Conservation (phyloP, 2,797 vertebrate species). For the Percopsis omiscomaycus region DNA sequence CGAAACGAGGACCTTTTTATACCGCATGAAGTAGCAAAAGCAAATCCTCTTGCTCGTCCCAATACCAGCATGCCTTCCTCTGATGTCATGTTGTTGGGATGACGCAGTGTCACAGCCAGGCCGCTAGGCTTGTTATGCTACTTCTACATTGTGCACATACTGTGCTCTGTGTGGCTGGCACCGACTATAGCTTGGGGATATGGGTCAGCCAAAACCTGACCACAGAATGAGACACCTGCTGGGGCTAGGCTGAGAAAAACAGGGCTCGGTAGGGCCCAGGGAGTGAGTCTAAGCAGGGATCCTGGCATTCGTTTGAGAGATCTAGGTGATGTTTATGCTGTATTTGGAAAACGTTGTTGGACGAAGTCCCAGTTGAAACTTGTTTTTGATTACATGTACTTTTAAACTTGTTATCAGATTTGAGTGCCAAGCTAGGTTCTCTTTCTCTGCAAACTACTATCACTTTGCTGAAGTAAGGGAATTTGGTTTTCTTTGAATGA, state of each 20-base stretch:
- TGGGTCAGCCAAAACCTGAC: conserved; percentile 74
- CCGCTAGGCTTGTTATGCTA: conserved; percentile 57
- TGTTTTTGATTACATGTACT: neutral
- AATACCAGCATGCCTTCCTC: conserved; percentile 15
- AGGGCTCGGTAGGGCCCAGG: conserved; percentile 10
- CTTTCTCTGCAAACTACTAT: conserved; percentile 7
- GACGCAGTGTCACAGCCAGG: conserved; percentile 7
- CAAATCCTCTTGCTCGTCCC: no score
- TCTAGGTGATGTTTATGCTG: conserved; percentile 32
- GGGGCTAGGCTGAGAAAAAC: conserved; percentile 61
- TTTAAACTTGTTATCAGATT: conserved; percentile 31
- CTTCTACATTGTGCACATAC: conserved; percentile 70
- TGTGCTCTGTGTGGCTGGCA: conserved; percentile 69
- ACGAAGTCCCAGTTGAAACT: conserved; percentile 25
- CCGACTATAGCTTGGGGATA: conserved; percentile 53
- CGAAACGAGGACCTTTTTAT: no score
- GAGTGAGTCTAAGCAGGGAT: conserved; percentile 31
- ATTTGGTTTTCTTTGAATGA: conserved; percentile 18
- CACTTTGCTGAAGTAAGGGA: conserved; percentile 28
- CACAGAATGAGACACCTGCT: conserved; percentile 64
- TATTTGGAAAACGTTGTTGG: conserved; percentile 28
- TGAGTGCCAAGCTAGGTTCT: conserved; percentile 17
- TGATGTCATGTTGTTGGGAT: conserved; percentile 42
- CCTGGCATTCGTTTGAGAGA: conserved; percentile 37
- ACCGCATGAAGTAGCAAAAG: no score